These are phyloP conservation scores for Cuniculus paca DNA, from an alignment of 2,797 vertebrate species.

Conservation along the genomic window DNA sequence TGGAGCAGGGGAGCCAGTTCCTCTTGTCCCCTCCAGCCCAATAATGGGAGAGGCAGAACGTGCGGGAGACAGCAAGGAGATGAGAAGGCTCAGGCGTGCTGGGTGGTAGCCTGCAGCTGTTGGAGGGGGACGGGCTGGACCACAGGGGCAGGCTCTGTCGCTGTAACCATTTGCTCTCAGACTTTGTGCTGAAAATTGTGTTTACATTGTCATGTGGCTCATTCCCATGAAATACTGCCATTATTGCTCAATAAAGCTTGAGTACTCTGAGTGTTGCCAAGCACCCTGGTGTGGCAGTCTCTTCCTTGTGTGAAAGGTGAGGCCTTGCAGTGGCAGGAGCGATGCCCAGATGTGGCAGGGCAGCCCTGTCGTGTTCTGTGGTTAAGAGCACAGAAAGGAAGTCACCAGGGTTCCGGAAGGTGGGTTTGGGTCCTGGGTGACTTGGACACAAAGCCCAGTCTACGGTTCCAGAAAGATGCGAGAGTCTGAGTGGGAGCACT, in stretches of 20 bases:
- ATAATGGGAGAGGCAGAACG: neutral
- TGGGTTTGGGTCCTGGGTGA: neutral
- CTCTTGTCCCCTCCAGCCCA: neutral
- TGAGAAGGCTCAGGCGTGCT: constrained; percentile 35
- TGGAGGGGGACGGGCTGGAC: constrained; percentile 39
- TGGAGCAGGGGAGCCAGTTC: neutral
- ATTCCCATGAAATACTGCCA: constrained; percentile 54
- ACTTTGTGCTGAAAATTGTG: neutral
- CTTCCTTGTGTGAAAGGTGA: rapidly evolving
- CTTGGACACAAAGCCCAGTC: neutral
- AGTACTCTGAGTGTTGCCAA: neutral
- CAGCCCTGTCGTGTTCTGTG: neutral
- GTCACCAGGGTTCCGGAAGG: neutral
- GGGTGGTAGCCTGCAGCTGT: constrained; percentile 23
- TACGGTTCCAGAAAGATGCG: neutral
- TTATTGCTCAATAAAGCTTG: constrained; percentile 74
- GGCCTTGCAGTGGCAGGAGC: neutral
- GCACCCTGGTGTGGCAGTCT: neutral
- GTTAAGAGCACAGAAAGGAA: neutral
- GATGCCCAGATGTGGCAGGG: rapidly evolving
- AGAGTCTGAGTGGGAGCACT: rapidly evolving
- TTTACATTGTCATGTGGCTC: neutral
- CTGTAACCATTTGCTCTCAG: neutral
- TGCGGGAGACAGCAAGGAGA: constrained; percentile 63
- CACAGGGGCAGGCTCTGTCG: neutral